Conservation (phyloP, 2,888 invertebrate species). For the Neuroscelio doddi region DNA sequence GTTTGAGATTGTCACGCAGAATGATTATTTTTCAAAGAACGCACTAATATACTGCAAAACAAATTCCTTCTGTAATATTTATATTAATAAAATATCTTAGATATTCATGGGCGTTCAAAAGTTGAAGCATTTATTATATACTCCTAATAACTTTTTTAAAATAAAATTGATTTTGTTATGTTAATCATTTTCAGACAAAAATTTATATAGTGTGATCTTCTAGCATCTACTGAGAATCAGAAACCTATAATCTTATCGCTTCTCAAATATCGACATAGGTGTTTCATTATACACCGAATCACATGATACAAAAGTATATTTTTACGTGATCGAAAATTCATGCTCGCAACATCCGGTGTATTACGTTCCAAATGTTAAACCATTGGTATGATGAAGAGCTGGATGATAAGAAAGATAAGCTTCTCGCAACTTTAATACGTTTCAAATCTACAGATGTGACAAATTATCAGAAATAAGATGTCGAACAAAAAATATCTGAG, state of each 20-base stretch:
- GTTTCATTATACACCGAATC: slow-evolving; percentile 49
- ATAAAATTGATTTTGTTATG: slow-evolving; percentile 29
- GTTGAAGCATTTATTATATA: too few species aligned
- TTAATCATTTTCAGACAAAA: slow-evolving; percentile 23
- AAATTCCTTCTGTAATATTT: too few species aligned
- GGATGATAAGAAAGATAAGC: slow-evolving; percentile 18
- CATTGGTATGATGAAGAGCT: slow-evolving; percentile 30
- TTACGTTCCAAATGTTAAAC: slow-evolving; percentile 39
- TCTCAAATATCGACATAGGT: slow-evolving; percentile 58
- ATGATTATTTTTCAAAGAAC: too few species aligned
- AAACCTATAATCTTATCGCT: slow-evolving; percentile 46
- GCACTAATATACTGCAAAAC: too few species aligned
- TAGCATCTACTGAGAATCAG: slow-evolving; percentile 41
- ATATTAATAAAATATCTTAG: too few species aligned
- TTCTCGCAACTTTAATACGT: background rate
- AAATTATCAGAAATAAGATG: too few species aligned
- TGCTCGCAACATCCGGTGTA: slow-evolving; percentile 46
- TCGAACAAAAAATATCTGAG: too few species aligned
- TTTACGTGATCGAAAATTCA: slow-evolving; percentile 35
- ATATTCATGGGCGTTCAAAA: too few species aligned
- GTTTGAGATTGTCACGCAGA: too few species aligned
- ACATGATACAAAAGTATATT: slow-evolving; percentile 38
- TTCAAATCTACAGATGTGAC: background rate
- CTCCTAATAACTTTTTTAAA: too few species aligned
- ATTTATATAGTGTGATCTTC: slow-evolving; percentile 36